Base-by-base conservation (phyloP, 2,113 vertebrate genomes). In the Hippotragus niger region DNA sequence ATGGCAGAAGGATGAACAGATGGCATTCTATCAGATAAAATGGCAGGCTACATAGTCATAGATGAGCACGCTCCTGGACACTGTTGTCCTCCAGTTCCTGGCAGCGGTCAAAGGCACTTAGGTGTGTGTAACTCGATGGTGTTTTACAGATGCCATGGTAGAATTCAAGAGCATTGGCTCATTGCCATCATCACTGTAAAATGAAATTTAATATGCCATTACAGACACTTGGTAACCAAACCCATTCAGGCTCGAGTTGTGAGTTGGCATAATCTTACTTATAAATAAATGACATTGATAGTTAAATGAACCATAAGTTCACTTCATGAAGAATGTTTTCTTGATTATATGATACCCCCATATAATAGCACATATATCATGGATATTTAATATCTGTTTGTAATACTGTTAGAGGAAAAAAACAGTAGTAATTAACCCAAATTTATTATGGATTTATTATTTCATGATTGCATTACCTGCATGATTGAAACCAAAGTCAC, bases 1-100 rank as follows among this genome's bases (percentile, higher is more conserved):
- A 83, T 47, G 80, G 89, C 97, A 97, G 93, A 95, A 95, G 97
- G 91, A 53, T 50, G 95, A 97, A 81, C 97, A 97, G 98, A 97
- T 97, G 97, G 96, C 19, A 2, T 82, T 52, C 36, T 60, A 43
- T 95, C 91, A 86, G 95, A 94, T 88, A 96, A 91, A 94, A 85
- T 55, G 95, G 74, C 95, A 91, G 86, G 67, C 45, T 92, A 60
- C 80, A 71, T 40, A 57, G 91, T 40, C 91, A 81, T 27, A 17
- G 58, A 67, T 43, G 91, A 95, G 78, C 94, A 67, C 57, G 23
- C 67, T 90, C 9, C 21, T 64, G 84, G 89, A 52, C 45, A 60
- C 82, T 13, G 1, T 57, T 81, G 89, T 91, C 91, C 94, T 97
- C 53, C 94, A 40, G 10, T 80, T 93, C 23, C 87, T 84, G 62